phyloP scores from a whole-genome alignment of 2,888 invertebrate genomes.

The Perithous albicinctus region DNA sequence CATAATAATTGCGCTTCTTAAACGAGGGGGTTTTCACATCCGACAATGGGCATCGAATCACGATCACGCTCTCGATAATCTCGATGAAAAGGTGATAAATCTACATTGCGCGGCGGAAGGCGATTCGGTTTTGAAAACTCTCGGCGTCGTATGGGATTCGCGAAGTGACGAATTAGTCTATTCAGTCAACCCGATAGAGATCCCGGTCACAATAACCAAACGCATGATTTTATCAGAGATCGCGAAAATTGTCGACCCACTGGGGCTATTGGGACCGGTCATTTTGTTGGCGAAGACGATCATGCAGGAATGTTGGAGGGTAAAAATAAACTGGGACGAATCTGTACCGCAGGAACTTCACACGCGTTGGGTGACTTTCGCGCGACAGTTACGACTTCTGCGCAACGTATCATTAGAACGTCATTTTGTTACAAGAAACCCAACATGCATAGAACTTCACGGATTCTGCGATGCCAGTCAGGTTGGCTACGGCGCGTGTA shows the following conservation, averaged over 20 bases:
- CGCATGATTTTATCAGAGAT: slow-evolving; percentile 3
- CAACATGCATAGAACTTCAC: slow-evolving; percentile 39
- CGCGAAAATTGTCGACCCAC: slow-evolving; percentile 46
- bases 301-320: slow-evolving; percentile 52
- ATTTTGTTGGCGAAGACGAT: slow-evolving; percentile 45
- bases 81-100: slow-evolving; percentile 38
- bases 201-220: too few relatives aligned
- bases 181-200: slow-evolving; percentile 32
- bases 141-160: too few relatives aligned
- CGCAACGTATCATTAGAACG: slow-evolving; percentile 21
- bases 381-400: slow-evolving; percentile 15
- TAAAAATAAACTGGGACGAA: slow-evolving; percentile 54
- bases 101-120: slow-evolving; percentile 7
- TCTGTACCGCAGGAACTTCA: slow-evolving; percentile 52
- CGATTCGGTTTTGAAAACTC: slow-evolving; percentile 48
- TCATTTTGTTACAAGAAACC: too few relatives aligned
- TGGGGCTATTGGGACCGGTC: slow-evolving; percentile 25
- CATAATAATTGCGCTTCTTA: slow-evolving; percentile 68
- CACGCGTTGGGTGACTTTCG: slow-evolving; percentile 35
- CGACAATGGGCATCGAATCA: slow-evolving; percentile 73
- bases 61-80: slow-evolving; percentile 33
- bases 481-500: too few relatives aligned
- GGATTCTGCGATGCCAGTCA: slow-evolving; percentile 72
- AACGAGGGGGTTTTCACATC: slow-evolving; percentile 74
- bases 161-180: slow-evolving; percentile 47